Evolutionary conservation across 2,888 invertebrate species (phyloP), one percentile per base, ranked within the genome.

Genomic region (Lingula anatina): DNA sequence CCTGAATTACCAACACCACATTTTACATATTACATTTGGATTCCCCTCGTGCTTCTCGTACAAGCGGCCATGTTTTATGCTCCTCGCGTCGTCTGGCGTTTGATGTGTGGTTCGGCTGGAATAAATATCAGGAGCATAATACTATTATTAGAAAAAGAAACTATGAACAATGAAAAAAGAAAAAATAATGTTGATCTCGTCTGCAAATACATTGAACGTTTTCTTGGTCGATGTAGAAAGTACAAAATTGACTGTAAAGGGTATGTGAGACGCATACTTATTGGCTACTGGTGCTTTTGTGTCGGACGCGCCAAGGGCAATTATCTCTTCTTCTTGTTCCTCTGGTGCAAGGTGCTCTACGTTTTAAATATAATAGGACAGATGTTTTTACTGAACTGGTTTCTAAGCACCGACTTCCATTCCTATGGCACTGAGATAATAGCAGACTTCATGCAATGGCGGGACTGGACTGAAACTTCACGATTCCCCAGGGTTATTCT

Each of bases 1-100:
- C n/a, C n/a, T n/a, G n/a, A n/a, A n/a, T n/a, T n/a, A n/a, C n/a
- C n/a, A n/a, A n/a, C n/a, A n/a, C n/a, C n/a, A n/a, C n/a, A n/a
- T n/a, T n/a, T n/a, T n/a, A n/a, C 66, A 40, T 76, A 76, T 59
- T 76, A 76, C 57, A 75, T 68, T 68, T 80, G 71, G 74, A 79
- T 68, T 21, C 76, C 76, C 1, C 68, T 76, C 18, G 72, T 78
- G 62, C 61, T 78, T 38, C 65, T 78, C 2, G 60, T 77, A 15
- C 74, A 79, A 60, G 78, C 79, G 9, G 71, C 80, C 50, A 65
- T 80, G 53, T 80, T 79, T 64, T 80, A 79, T 60, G 64, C 78
- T 52, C 80, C 80, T 2, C 79, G 78, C 59, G 66, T 80, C 28
- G 68, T 79, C 54, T 80, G 80, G 80, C 59, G 79, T 43, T 60